These are phyloP conservation scores for Drymonia ruficornis DNA, from an alignment of 2,888 invertebrate species.

Conservation along the genomic window DNA sequence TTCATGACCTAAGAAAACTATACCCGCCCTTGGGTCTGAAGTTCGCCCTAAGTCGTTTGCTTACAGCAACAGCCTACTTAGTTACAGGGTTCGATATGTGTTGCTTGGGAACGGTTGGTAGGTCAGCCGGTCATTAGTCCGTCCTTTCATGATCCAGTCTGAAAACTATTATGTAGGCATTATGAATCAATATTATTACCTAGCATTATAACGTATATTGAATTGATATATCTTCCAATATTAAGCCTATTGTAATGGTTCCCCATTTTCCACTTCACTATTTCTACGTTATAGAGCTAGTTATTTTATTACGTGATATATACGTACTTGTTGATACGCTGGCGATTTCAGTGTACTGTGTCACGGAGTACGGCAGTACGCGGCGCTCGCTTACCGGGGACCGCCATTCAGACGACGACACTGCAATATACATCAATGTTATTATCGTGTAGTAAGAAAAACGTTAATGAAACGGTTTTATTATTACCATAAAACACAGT, in stretches of 20 bases:
- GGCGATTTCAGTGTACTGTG: slow-evolving; percentile 33
- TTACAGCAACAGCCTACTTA: slow-evolving; percentile 10
- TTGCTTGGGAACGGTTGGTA: slow-evolving; percentile 44
- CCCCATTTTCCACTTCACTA: background rate
- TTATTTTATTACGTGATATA: slow-evolving; percentile 18
- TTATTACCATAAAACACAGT: too few relatives aligned
- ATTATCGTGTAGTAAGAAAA: background rate
- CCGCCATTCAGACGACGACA: slow-evolving; percentile 15
- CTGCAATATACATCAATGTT: slow-evolving; percentile 11
- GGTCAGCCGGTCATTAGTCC: slow-evolving; percentile 46
- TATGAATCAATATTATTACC: too few relatives aligned
- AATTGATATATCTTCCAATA: background rate
- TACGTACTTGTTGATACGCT: slow-evolving; percentile 42
- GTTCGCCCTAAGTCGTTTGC: slow-evolving; percentile 6
- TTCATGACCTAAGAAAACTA: too few relatives aligned
- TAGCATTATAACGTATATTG: too few relatives aligned
- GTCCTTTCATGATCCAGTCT: slow-evolving; percentile 5
- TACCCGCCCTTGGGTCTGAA: too few relatives aligned
- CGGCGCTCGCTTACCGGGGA: slow-evolving; percentile 38
- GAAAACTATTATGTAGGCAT: background rate
- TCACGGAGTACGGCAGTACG: slow-evolving; percentile 53
- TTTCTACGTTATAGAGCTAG: slow-evolving; percentile 14
- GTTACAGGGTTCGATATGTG: slow-evolving; percentile 33
- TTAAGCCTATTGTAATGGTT: background rate
- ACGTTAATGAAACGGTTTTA: background rate